Evolutionary conservation across 2,113 vertebrate species (phyloP).

Genomic region (Rousettus leschenaultii): DNA sequence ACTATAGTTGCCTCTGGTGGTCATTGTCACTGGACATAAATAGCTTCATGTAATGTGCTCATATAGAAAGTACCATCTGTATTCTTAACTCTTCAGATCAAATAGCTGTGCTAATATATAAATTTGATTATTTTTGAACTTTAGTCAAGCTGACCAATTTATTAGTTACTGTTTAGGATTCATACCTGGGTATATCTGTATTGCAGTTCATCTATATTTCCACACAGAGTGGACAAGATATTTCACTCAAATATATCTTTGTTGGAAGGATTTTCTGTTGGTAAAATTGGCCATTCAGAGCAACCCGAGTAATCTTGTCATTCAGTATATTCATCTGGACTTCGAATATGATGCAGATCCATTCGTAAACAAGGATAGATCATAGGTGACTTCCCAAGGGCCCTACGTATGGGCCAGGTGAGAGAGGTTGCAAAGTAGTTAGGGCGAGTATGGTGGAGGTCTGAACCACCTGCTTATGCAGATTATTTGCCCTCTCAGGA

Average conservation of each 20-base stretch:
- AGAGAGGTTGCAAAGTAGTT: neutral
- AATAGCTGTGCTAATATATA: neutral
- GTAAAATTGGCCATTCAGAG: neutral
- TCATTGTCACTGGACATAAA: neutral
- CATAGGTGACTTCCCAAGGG: neutral
- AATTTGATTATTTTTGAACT: neutral
- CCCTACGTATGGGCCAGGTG: neutral
- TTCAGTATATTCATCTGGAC: neutral
- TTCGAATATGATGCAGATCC: neutral
- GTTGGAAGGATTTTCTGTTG: neutral
- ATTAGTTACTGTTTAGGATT: neutral
- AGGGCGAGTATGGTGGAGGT: rapidly evolving
- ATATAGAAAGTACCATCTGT: neutral
- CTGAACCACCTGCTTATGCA: neutral
- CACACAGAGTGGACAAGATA: neutral
- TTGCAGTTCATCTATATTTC: neutral
- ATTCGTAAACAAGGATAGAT: neutral
- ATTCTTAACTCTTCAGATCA: neutral
- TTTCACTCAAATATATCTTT: neutral
- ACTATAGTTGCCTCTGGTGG: neutral
- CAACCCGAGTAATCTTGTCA: neutral
- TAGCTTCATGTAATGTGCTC: neutral
- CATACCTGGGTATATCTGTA: neutral
- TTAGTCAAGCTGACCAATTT: neutral
- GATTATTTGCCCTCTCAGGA: neutral